Evolutionary conservation across 2,888 invertebrate species (phyloP).

Genomic region (Laspeyria flexula): DNA sequence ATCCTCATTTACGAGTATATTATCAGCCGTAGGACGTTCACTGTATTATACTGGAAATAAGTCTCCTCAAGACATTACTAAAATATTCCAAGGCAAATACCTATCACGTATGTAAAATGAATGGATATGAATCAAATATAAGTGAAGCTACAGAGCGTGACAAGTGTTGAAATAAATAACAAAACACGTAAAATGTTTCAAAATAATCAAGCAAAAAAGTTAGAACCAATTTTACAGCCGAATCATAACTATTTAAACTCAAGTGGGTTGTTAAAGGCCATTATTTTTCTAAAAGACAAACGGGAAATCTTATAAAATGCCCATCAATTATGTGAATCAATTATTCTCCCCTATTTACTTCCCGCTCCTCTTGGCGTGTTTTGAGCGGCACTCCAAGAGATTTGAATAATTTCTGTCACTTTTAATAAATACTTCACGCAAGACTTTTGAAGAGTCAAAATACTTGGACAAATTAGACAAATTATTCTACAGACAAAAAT

Average conservation of each 20-base stretch:
- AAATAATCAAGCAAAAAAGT: not conserved
- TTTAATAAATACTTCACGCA: constrained; percentile 22
- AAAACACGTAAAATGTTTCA: too few species aligned
- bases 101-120: too few species aligned
- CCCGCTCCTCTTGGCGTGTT: constrained; percentile 17
- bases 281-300: constrained; percentile 32
- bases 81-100: too few species aligned
- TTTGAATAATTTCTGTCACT: constrained; percentile 46
- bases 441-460: constrained; percentile 23
- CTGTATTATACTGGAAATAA: too few species aligned
- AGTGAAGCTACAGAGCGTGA: too few species aligned
- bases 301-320: constrained; percentile 19
- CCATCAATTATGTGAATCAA: constrained; percentile 42
- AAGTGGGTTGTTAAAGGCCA: constrained; percentile 8
- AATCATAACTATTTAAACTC: constrained; percentile 5
- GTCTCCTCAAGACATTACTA: too few species aligned
- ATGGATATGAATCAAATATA: too few species aligned
- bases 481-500: not conserved
- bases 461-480: constrained; percentile 14
- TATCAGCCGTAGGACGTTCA: too few species aligned
- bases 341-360: constrained; percentile 36
- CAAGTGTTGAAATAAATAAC: too few species aligned
- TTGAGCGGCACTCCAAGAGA: constrained; percentile 20
- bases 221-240: not conserved
- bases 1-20: too few species aligned